Conservation (phyloP, 2,797 vertebrate species). For the Delichon dasypus region DNA sequence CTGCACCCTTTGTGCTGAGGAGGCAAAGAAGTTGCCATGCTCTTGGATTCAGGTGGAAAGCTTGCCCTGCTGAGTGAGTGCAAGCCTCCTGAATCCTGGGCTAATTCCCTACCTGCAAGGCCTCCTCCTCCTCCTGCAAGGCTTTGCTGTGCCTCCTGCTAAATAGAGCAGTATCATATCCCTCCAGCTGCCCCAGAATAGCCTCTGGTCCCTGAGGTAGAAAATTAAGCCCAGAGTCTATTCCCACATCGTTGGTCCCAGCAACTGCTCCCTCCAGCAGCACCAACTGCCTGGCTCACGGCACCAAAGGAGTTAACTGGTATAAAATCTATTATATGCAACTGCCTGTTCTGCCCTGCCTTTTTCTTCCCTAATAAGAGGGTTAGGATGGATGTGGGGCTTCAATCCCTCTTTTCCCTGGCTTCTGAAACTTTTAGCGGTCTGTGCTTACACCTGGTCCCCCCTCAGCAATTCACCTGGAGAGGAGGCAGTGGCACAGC, state of each 20-base stretch:
- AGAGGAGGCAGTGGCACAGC: neutral
- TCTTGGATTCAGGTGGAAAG: neutral
- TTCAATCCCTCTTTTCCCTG: neutral
- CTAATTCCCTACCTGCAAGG: neutral
- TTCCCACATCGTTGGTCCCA: accelerated
- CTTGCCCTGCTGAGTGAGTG: neutral
- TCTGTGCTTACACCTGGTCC: accelerated
- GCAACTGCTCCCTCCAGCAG: neutral
- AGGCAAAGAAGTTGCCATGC: neutral
- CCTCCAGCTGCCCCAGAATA: neutral
- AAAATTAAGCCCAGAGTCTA: neutral
- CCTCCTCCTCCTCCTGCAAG: neutral
- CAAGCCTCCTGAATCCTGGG: neutral
- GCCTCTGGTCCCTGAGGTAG: neutral
- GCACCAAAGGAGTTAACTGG: neutral
- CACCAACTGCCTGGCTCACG: neutral
- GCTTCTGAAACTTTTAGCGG: neutral
- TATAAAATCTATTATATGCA: neutral
- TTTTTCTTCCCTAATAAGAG: neutral
- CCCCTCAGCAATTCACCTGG: neutral
- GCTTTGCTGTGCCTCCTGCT: neutral
- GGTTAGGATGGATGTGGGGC: too few relatives aligned
- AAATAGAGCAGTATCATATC: neutral
- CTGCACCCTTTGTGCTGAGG: neutral
- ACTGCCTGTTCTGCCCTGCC: neutral